Conservation (phyloP, 2,888 invertebrate genomes). For the Callyntrura guangdongensis region DNA sequence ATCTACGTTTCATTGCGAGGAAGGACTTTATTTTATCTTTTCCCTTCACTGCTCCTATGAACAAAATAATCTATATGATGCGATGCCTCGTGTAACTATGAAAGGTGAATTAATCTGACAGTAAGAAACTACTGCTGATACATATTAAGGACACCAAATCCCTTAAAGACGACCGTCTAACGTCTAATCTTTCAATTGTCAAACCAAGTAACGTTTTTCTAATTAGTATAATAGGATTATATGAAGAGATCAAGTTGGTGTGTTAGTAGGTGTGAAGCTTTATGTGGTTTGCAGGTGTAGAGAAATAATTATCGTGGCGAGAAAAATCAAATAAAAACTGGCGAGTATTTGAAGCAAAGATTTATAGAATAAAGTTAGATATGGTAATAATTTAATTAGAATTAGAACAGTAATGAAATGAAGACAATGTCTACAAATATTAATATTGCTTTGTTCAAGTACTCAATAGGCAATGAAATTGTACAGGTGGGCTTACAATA, state of each 20-base stretch:
- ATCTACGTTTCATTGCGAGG: neutral
- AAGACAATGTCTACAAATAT: no score
- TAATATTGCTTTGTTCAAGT: no score
- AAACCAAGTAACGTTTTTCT: conserved; percentile 1
- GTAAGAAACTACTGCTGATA: neutral
- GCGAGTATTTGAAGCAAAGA: no score
- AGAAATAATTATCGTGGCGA: neutral
- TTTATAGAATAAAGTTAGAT: no score
- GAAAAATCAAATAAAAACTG: no score
- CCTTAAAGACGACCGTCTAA: conserved; percentile 52
- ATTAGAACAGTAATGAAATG: no score
- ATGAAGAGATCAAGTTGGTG: neutral
- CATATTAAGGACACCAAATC: conserved; percentile 16
- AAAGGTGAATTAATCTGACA: conserved; percentile 34
- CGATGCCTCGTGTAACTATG: neutral
- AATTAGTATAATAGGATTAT: conserved; percentile 43
- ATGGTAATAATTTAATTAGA: no score
- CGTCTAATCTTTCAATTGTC: conserved; percentile 43
- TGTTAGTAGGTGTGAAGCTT: conserved; percentile 50
- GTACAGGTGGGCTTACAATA: no score
- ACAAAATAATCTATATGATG: neutral
- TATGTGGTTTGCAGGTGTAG: conserved; percentile 6
- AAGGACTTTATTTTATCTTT: neutral
- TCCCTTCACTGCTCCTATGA: neutral
- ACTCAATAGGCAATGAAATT: no score